Evolutionary conservation across 2,113 vertebrate genomes (phyloP).

Genomic region (Gambusia holbrooki): DNA sequence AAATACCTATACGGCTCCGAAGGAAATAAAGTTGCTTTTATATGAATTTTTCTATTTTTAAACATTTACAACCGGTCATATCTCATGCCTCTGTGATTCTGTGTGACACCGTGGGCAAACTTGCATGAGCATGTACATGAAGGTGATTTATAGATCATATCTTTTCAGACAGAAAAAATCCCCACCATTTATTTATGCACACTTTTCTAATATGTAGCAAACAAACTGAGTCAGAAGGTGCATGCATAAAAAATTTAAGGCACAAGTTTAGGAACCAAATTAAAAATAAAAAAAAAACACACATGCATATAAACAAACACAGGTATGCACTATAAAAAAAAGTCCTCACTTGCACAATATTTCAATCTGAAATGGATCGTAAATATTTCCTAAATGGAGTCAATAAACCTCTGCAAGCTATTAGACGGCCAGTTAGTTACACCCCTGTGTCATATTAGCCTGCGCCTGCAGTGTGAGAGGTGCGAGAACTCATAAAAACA

Average conservation of each 20-base stretch:
- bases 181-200: background rate
- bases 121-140: background rate
- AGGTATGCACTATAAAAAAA: background rate
- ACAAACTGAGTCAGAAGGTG: background rate
- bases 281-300: background rate
- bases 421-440: constrained; percentile 60
- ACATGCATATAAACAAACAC: constrained; percentile 24
- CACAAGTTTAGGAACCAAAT: background rate
- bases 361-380: constrained; percentile 45
- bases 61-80: constrained; percentile 6
- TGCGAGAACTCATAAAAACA: constrained; percentile 76
- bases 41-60: constrained; percentile 15
- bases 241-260: background rate
- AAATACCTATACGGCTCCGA: background rate
- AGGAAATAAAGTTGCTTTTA: background rate
- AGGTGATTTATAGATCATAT: constrained; percentile 21
- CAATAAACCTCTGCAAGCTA: constrained; percentile 62
- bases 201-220: background rate
- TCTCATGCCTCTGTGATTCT: background rate
- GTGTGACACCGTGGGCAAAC: constrained; percentile 1
- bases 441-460: constrained; percentile 76
- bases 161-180: constrained; percentile 18
- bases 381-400: constrained; percentile 63
- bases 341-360: constrained; percentile 14
- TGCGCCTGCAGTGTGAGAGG: constrained; percentile 58